phyloP scores from a whole-genome alignment of 2,113 vertebrate genomes.

The Solea senegalensis region DNA sequence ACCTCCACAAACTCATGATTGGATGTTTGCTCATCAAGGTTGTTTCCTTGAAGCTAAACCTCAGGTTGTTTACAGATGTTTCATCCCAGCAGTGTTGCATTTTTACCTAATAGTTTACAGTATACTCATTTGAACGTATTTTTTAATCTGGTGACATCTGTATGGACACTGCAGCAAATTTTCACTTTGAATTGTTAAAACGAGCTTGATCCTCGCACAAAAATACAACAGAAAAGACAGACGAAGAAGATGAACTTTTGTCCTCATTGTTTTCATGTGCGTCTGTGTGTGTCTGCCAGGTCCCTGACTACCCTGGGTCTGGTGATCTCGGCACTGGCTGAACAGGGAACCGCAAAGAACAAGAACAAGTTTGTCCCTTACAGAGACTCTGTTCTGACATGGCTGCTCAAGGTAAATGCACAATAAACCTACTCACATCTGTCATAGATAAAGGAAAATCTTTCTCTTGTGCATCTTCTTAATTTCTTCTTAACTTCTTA shows the following conservation, averaged over 20 bases:
- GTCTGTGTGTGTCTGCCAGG: conserved; percentile 72
- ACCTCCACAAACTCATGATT: background rate
- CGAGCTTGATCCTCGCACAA: background rate
- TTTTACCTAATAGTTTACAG: background rate
- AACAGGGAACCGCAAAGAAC: conserved; percentile 94
- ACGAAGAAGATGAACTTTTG: background rate
- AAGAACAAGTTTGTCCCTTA: conserved; percentile 99
- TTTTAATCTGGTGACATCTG: background rate
- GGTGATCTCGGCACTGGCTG: conserved; percentile 96
- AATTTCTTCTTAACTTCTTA: background rate
- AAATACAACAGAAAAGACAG: background rate
- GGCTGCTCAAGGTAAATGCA: conserved; percentile 92
- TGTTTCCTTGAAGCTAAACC: background rate
- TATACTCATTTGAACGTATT: background rate
- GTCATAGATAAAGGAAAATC: background rate
- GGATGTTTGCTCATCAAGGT: background rate
- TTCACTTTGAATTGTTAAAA: background rate
- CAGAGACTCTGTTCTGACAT: conserved; percentile 97
- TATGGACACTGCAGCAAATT: background rate
- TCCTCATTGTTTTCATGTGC: conserved; percentile 4
- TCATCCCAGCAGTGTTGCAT: background rate
- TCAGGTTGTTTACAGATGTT: background rate
- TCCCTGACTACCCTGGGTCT: conserved; percentile 95
- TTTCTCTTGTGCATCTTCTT: background rate
- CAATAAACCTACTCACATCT: background rate